Evolutionary conservation across 92 coral and sea anemone species (phyloP).

Genomic region (Isaurus tuberculatus): DNA sequence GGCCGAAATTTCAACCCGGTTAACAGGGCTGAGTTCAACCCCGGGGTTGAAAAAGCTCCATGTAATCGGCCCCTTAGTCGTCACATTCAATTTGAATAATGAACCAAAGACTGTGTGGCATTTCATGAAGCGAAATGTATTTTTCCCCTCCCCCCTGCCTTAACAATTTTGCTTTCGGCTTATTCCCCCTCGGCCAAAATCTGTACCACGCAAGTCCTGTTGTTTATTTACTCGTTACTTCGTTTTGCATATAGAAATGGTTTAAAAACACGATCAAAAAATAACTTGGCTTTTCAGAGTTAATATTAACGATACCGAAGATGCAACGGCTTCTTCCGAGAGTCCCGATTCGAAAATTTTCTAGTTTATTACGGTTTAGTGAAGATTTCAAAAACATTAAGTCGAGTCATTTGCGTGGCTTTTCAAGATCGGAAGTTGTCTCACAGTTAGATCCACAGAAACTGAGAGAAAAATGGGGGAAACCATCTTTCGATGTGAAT

Average conservation of each 20-base stretch:
- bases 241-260: not conserved
- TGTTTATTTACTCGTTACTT: not conserved
- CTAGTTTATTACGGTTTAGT: not conserved
- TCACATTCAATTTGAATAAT: no score
- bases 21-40: no score
- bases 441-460: constrained; percentile 64
- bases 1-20: no score
- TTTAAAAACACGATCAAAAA: not conserved
- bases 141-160: not conserved
- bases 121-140: no score
- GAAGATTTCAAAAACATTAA: constrained; percentile 1
- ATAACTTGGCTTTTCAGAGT: not conserved
- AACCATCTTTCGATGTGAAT: constrained; percentile 68
- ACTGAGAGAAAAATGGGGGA: constrained; percentile 81
- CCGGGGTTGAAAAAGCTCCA: no score
- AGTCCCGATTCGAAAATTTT: constrained; percentile 1
- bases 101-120: no score
- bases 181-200: not conserved
- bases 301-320: not conserved
- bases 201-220: not conserved
- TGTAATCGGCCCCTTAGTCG: no score
- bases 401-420: constrained; percentile 22
- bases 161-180: not conserved
- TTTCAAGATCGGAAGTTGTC: constrained; percentile 52
- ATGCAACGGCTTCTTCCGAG: constrained; percentile 27